Base-by-base conservation (phyloP, 2,888 invertebrate species). In the Tricholauxania praeusta region DNA sequence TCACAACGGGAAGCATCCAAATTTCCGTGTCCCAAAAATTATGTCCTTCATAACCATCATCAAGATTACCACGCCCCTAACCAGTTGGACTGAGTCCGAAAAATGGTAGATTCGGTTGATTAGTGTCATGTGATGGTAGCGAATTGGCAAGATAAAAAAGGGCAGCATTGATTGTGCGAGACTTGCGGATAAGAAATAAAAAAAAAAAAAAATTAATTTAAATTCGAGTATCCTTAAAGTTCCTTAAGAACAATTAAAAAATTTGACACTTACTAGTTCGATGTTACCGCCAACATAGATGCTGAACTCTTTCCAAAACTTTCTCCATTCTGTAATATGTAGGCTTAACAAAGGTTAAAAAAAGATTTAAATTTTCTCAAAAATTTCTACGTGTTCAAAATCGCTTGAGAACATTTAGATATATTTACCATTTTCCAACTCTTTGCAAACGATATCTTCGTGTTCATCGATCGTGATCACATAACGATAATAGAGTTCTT, bases 21-120 rank as follows among this genome's bases (percentile, higher is more conserved):
- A 89, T 90, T 82, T 91, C 91, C 0, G 91, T 91, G 76, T 91
- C 91, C 91, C 91, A 91, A 81, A 91, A 90, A 77, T 89, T 91
- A 79, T 91, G 91, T 15, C 91, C 91, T 88, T 87, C 74, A 74
- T 88, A 88, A 73, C 87, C 88, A 0, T 79, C 78, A 15, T 80
- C 81, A 10, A 84, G 78, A 71, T 84, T 79, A 10, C 83, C 84
- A 72, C 90, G 88, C 0, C 90, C 90, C 15, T 91, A 80, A 0
- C 91, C 90, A 0, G 89, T 89, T 0, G 91, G 91, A 79, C 91
- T 91, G 8, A 91, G 85, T 0, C 91, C 91, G 69, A 83, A 91
- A 80, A 86, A 91, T 0, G 85, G 82, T 28, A 86, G 88, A 1
- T 86, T 83, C 0, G 86, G 85, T 64, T 89, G 89, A 78, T 89